Evolutionary conservation across 1,140 invertebrate species (phyloP), one percentile per base, ranked within the genome.

Genomic region (Lethocerus indicus): DNA sequence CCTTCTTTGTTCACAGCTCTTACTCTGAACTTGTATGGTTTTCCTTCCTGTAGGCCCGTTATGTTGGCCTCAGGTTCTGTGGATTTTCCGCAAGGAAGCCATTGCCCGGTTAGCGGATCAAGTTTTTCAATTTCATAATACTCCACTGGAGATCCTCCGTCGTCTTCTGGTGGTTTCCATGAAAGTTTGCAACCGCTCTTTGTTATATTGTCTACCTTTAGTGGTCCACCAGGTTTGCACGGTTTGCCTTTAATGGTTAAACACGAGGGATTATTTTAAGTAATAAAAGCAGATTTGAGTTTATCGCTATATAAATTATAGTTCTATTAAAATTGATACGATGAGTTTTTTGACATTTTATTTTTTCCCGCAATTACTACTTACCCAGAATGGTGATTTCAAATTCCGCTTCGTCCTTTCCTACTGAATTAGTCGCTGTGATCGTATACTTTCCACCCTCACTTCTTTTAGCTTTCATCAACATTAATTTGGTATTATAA

Each of bases 1-100:
- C 96, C 96, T 65, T 98, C 91, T 60, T 91, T 91, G 63, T 99
- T 99, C n/a, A 97, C 90, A 20, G 96, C 96, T 58, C 87, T 84
- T 0, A 99, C 94, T 37, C 95, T 74, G 78, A 99, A 99, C 71
- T 97, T 96, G 68, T 99, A 99, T 7, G 88, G 87, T 65, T 98
- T 95, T 42, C 92, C 88, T 66, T 94, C 86, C 57, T 87, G 78
- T 27, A 94, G 68, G 12, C 88, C 88, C 18, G 78, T 83, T 3
- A 93, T 76, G 54, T 85, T 86, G 3, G 84, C 85, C 66, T 85
- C 80, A 1, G 83, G 81, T 50, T 83, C 81, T 1, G 71, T 74
- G 25, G 81, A 78, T 59, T 81, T 76, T 21, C 81, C 89, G 59
- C 87, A 91, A 7, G 88, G 83, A 40, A 93, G 72, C 90, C 90